A percentile compares a stretch with the other conserved stretches of the same genome.
Conservation (phyloP, 2,888 invertebrate species). For the Parnassius orleans region DNA sequence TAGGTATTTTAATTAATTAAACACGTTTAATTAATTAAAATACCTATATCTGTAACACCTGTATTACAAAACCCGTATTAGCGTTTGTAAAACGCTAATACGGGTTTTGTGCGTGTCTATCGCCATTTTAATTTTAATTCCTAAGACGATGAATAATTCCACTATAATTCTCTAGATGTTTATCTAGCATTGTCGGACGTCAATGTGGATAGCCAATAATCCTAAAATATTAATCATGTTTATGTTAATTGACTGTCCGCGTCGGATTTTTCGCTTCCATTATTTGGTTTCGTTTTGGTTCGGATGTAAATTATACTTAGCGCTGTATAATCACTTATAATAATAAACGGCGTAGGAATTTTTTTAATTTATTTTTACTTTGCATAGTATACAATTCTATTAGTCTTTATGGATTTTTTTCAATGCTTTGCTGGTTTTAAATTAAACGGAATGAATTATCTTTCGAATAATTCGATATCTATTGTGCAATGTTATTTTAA, state of each 20-base stretch:
- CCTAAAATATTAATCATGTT: slow-evolving; percentile 25
- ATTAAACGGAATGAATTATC: neutral
- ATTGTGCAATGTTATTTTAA: too few species aligned
- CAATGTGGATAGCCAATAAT: slow-evolving; percentile 18
- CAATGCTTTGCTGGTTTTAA: neutral
- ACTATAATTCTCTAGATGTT: slow-evolving; percentile 25
- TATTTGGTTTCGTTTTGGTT: slow-evolving; percentile 12
- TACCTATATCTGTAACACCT: too few species aligned
- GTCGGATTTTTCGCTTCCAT: slow-evolving; percentile 20
- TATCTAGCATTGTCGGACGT: slow-evolving; percentile 23
- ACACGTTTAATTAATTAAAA: too few species aligned
- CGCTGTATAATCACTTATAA: slow-evolving; percentile 14
- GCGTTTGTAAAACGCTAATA: too few species aligned
- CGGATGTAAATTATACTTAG: slow-evolving; percentile 18
- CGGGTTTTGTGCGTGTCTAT: slow-evolving; percentile 6
- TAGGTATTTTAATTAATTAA: neutral
- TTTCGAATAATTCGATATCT: too few species aligned
- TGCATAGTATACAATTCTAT: neutral
- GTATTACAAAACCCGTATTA: too few species aligned
- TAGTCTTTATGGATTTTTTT: neutral
- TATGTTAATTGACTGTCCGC: slow-evolving; percentile 21
- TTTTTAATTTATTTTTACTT: slow-evolving; percentile 3
- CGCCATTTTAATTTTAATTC: slow-evolving; percentile 1
- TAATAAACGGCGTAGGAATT: slow-evolving; percentile 16
- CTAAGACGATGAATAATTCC: slow-evolving; percentile 17